Evolutionary conservation across 2,113 vertebrate genomes (phyloP).

Genomic region (Egretta garzetta): DNA sequence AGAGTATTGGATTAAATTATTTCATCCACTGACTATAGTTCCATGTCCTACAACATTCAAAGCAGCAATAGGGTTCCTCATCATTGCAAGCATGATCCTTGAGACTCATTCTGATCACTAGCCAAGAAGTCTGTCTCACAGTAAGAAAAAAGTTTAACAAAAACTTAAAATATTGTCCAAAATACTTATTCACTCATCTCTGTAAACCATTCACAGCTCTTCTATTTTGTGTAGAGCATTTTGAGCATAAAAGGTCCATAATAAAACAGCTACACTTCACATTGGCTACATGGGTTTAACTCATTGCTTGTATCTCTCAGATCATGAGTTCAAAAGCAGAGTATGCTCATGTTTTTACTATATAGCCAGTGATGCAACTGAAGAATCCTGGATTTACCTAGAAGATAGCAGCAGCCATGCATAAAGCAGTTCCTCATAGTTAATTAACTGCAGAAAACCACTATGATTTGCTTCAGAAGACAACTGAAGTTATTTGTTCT

Average conservation of each 20-base stretch:
- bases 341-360: not conserved
- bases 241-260: not conserved
- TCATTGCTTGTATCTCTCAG: not conserved
- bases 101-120: not conserved
- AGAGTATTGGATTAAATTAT: not conserved
- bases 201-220: not conserved
- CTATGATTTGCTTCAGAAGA: not conserved
- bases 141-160: not conserved
- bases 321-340: not conserved
- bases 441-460: not conserved
- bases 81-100: not conserved
- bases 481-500: not conserved
- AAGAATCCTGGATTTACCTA: not conserved
- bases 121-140: not conserved
- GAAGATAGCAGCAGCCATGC: not conserved
- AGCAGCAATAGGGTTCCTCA: not conserved
- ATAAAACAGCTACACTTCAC: not conserved
- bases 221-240: not conserved
- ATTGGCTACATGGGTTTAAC: not conserved
- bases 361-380: not conserved
- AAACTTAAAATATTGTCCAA: not conserved
- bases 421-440: not conserved
- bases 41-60: not conserved
- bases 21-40: not conserved
- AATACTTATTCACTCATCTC: not conserved